Evolutionary conservation across 2,797 vertebrate species (phyloP).

Genomic region (Oryzias sinensis): DNA sequence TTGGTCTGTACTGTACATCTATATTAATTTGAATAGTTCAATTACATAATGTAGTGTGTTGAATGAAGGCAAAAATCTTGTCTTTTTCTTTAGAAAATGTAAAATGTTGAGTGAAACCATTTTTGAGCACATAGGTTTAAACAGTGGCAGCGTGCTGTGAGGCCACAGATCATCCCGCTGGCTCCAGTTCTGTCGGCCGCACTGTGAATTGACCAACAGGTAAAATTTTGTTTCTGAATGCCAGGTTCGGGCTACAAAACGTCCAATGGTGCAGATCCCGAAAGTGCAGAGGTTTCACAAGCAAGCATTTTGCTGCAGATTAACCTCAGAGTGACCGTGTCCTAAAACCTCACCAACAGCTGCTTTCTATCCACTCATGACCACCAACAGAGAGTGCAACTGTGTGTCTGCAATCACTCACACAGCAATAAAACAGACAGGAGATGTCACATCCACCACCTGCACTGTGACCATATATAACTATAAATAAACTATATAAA

Average conservation of each 20-base stretch:
- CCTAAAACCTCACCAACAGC: slow-evolving; percentile 33
- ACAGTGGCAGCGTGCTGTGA: too few species aligned
- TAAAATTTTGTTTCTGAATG: too few species aligned
- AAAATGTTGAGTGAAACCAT: too few species aligned
- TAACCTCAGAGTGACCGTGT: background rate
- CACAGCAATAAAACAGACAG: slow-evolving; percentile 24
- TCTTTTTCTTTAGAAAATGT: too few species aligned
- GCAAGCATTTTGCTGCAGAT: background rate
- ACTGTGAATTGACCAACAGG: too few species aligned
- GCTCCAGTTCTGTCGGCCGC: too few species aligned
- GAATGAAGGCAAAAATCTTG: too few species aligned
- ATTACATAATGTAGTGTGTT: too few species aligned
- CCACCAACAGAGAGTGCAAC: slow-evolving; percentile 36
- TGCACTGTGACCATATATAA: slow-evolving; percentile 18
- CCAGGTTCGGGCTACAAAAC: background rate
- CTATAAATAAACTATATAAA: background rate
- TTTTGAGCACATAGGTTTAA: too few species aligned
- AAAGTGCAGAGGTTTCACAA: background rate
- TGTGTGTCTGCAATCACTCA: slow-evolving; percentile 17
- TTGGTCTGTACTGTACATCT: too few species aligned
- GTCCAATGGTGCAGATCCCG: background rate
- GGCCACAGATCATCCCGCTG: too few species aligned
- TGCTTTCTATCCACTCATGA: slow-evolving; percentile 36
- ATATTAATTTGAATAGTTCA: too few species aligned
- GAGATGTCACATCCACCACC: slow-evolving; percentile 32